These are phyloP conservation scores for Rhabdophis nuchalis DNA, from an alignment of 2,797 vertebrate species.

Conservation along the genomic window DNA sequence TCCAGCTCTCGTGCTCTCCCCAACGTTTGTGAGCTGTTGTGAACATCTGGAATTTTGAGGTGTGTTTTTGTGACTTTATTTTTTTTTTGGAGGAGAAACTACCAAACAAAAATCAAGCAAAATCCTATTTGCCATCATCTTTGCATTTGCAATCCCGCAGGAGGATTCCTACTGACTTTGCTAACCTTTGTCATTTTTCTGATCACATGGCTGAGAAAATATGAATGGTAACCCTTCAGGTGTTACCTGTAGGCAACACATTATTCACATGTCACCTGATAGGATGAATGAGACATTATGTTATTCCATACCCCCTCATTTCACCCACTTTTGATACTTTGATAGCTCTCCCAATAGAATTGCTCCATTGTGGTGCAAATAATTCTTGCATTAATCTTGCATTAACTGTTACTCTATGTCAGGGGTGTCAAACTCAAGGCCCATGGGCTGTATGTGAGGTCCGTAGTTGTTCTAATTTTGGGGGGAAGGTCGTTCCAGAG, in stretches of 20 bases:
- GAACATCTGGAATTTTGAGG: not conserved
- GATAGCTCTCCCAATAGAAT: not conserved
- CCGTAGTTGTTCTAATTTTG: too few relatives aligned
- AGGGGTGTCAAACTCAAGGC: too few relatives aligned
- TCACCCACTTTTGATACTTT: not conserved
- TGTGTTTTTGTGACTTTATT: not conserved
- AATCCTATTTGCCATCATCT: not conserved
- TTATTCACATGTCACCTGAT: not conserved
- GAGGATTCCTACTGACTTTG: not conserved
- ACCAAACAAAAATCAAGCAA: not conserved
- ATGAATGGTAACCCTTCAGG: not conserved
- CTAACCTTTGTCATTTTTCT: not conserved
- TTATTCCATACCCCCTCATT: not conserved
- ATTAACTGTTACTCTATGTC: not conserved
- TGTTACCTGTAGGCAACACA: not conserved
- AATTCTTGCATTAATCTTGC: too few relatives aligned
- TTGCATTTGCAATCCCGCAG: not conserved
- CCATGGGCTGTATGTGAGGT: too few relatives aligned
- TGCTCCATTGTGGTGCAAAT: not conserved
- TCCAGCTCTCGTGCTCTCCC: not conserved
- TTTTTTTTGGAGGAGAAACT: not conserved
- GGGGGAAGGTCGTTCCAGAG: too few relatives aligned
- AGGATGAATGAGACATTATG: not conserved
- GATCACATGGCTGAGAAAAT: not conserved
- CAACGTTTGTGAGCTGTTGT: not conserved